phyloP scores from a whole-genome alignment of 2,797 vertebrate genomes.

The Onychomys leucogaster region DNA sequence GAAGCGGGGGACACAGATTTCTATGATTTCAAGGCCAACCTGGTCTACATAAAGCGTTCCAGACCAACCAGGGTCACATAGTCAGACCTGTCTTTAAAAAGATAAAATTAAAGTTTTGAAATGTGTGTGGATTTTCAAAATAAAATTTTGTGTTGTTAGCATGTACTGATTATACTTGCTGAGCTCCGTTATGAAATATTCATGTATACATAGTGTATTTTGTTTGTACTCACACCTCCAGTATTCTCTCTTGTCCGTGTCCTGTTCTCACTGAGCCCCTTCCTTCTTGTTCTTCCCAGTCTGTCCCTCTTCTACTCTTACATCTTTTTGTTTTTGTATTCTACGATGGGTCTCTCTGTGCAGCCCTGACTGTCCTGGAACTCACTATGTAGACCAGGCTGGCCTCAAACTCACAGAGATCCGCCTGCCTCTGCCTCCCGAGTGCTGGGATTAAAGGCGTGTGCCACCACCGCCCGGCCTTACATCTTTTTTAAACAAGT shows the following conservation, averaged over 20 bases:
- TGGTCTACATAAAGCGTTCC: neutral
- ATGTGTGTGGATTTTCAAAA: conserved; percentile 21
- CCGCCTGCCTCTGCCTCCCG: neutral
- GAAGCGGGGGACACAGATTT: neutral
- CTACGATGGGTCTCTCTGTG: neutral
- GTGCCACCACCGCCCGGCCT: neutral
- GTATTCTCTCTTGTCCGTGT: neutral
- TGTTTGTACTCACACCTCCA: neutral
- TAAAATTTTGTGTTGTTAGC: neutral
- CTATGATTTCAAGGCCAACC: neutral
- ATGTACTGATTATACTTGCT: neutral
- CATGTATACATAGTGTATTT: neutral
- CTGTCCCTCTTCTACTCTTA: neutral
- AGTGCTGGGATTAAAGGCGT: neutral
- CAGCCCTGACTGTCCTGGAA: neutral
- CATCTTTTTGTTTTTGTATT: neutral
- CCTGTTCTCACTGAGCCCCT: neutral
- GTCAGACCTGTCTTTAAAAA: neutral
- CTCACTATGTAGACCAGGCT: neutral
- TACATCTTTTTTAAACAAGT: neutral
- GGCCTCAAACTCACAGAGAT: neutral
- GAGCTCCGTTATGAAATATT: neutral
- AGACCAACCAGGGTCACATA: neutral
- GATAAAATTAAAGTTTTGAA: neutral
- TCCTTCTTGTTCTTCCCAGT: neutral